Conservation (phyloP, 2,797 vertebrate species). For the Miopithecus talapoin region DNA sequence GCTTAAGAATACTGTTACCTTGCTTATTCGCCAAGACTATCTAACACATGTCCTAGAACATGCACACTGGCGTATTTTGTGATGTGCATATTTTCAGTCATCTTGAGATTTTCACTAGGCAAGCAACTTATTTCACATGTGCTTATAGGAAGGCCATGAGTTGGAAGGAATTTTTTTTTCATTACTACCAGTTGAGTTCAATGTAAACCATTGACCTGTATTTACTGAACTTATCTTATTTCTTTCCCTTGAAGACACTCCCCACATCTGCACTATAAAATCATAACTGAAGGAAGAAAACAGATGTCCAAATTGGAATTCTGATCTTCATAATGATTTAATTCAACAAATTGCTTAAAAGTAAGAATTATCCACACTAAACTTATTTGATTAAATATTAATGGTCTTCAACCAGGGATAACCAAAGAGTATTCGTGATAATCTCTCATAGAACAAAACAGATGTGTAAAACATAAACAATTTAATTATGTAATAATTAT, state of each 20-base stretch:
- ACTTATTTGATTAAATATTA: not conserved
- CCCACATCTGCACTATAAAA: not conserved
- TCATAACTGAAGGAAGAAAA: not conserved
- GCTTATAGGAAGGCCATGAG: not conserved
- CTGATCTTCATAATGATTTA: slow-evolving; percentile 9
- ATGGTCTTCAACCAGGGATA: not conserved
- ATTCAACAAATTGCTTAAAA: not conserved
- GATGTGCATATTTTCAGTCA: not conserved
- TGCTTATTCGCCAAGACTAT: not conserved
- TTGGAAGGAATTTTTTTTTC: not conserved
- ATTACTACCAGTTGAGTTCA: not conserved
- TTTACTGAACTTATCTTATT: not conserved
- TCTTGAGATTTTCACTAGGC: not conserved
- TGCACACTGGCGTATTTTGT: not conserved
- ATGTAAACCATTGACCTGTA: not conserved
- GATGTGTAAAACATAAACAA: not conserved
- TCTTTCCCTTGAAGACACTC: not conserved
- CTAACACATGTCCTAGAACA: not conserved
- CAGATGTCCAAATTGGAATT: not conserved
- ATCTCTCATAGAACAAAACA: not conserved
- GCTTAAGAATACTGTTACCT: not conserved
- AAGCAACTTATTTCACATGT: not conserved
- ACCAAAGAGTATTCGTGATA: not conserved
- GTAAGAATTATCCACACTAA: not conserved
- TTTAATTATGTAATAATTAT: not conserved